Evolutionary conservation across 2,888 invertebrate species (phyloP).

Genomic region (Eurytoma adleriae): DNA sequence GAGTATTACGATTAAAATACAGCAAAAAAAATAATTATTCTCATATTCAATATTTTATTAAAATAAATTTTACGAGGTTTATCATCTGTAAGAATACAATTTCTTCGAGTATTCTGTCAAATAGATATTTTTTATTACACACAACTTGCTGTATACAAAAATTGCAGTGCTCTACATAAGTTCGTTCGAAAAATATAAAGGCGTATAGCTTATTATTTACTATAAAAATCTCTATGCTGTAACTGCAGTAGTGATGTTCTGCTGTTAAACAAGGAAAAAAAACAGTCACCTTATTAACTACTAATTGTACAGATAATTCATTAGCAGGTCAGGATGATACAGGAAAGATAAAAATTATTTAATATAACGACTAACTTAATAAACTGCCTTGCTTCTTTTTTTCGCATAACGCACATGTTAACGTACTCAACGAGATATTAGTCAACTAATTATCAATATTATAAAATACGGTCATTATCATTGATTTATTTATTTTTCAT

Average conservation of each 20-base stretch:
- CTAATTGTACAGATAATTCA: constrained; percentile 44
- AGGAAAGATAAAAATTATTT: constrained; percentile 51
- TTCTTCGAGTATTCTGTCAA: constrained; percentile 39
- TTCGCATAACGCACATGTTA: constrained; percentile 42
- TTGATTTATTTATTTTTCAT: constrained; percentile 16
- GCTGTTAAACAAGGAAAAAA: constrained; percentile 44
- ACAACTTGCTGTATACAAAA: constrained; percentile 57
- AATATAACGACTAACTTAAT: constrained; percentile 51
- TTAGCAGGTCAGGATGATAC: constrained; percentile 42
- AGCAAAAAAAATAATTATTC: not conserved
- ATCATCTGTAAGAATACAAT: constrained; percentile 7
- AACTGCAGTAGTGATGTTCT: constrained; percentile 49
- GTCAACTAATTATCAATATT: constrained; percentile 42
- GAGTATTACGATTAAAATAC: not conserved
- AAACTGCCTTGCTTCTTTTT: constrained; percentile 41
- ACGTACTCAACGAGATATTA: constrained; percentile 51
- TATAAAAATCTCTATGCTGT: constrained; percentile 53
- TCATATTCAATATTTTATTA: not conserved
- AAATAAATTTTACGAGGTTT: not conserved
- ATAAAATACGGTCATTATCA: constrained; percentile 26
- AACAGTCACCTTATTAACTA: constrained; percentile 40
- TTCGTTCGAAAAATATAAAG: constrained; percentile 54
- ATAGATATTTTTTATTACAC: constrained; percentile 57
- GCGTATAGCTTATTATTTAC: constrained; percentile 41
- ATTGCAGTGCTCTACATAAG: constrained; percentile 55